Evolutionary conservation across 2,888 invertebrate genomes (phyloP), one percentile per base, ranked within the genome.

Genomic region (Oscheius sp.): DNA sequence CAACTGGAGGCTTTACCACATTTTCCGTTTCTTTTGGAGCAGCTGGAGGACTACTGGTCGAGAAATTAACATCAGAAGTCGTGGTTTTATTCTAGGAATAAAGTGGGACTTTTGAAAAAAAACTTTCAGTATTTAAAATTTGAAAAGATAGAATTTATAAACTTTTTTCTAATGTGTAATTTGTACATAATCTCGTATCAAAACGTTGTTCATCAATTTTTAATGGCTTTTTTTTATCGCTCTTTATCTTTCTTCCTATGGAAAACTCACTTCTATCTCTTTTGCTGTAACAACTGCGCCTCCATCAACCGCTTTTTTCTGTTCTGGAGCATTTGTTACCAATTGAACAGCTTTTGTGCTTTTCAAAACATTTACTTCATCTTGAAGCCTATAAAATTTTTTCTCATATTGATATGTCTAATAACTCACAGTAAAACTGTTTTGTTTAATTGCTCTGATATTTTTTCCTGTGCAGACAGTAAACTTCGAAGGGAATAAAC

Each of bases 301-400:
- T n/a, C n/a, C n/a, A n/a, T n/a, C n/a, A n/a, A n/a, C 36, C 36
- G 17, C 20, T 17, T 20, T 22, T 12, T 47, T 24, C 17, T 47
- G 17, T 12, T 17, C 20, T 12, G 45, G 45, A 45, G 45, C 47
- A 24, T n/a, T 22, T 14, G 12, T 17, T n/a, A n/a, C n/a, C n/a
- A n/a, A n/a, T n/a, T n/a, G n/a, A n/a, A n/a, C n/a, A 5, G 33
- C 36, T 12, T 59, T 38, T 14, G 4, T 5, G 26, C n/a, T 14
- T 33, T 65, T 65, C 45, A 65, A 54, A 1, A 51, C 65, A 24
- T 26, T 44, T 0, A 65, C 5, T 30, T 65, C 65, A 30, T 65
- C 45, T 45, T 65, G 41, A 22, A 65, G 65, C 9, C 63, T 63
- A 22, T 33, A 63, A 59, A 20, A 14, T 51, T 17, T n/a, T 32